These are phyloP conservation scores for Indicator maculatus DNA, from an alignment of 2,113 vertebrate species.

Conservation along the genomic window DNA sequence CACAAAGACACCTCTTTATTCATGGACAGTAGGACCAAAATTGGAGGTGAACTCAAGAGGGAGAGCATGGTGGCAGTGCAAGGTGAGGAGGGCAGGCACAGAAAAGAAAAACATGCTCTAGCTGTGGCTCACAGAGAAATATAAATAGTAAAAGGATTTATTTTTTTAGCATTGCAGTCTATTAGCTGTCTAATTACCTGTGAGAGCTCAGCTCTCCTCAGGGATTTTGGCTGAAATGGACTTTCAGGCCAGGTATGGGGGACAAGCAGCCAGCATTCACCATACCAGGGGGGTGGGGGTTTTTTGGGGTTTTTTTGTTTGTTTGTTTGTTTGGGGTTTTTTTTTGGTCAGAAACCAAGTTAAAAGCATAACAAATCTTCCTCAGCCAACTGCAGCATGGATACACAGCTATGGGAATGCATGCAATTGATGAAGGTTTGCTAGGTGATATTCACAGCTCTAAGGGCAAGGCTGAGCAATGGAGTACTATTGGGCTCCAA, in stretches of 20 bases:
- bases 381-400: background rate
- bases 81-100: background rate
- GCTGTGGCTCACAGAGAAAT: rapidly evolving
- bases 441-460: background rate
- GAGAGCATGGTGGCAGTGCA: background rate
- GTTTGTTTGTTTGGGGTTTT: background rate
- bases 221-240: background rate
- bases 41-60: background rate
- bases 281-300: background rate
- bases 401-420: background rate
- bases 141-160: background rate
- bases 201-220: background rate
- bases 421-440: background rate
- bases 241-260: background rate
- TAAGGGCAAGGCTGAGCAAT: background rate
- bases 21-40: no score
- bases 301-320: no score
- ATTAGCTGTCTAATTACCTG: no score
- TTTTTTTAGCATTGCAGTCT: background rate
- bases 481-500: background rate
- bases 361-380: background rate
- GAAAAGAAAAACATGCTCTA: rapidly evolving
- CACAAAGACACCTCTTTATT: background rate
- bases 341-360: background rate
- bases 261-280: background rate